phyloP scores from a whole-genome alignment of 2,797 vertebrate species.

The Sternotherus odoratus region DNA sequence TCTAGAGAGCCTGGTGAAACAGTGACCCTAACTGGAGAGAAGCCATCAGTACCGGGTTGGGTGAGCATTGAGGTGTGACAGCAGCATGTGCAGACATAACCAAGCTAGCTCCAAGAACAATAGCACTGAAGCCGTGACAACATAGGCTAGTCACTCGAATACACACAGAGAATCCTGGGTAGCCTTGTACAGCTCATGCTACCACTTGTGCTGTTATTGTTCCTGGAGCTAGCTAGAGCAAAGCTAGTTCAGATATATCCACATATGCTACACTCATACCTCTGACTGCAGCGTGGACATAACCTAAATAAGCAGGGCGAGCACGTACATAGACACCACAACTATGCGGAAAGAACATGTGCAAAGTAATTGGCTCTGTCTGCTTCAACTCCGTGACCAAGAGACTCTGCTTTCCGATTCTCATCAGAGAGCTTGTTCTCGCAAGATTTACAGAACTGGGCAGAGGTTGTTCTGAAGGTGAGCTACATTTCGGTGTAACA shows the following conservation, averaged over 20 bases:
- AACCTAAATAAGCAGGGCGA: neutral
- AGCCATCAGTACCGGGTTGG: neutral
- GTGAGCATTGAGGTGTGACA: neutral
- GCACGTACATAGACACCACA: neutral
- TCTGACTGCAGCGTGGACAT: neutral
- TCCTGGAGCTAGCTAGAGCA: neutral
- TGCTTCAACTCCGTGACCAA: neutral
- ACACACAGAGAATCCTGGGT: neutral
- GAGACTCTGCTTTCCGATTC: neutral
- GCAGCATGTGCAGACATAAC: neutral
- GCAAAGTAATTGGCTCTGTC: neutral
- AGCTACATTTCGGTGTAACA: neutral
- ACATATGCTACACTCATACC: neutral
- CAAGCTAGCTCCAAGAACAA: neutral
- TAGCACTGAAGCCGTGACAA: neutral
- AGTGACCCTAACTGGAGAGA: neutral
- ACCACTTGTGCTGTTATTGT: neutral
- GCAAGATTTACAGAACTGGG: neutral
- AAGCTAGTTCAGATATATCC: neutral
- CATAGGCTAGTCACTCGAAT: neutral
- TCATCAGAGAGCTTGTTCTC: neutral
- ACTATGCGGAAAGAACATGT: neutral
- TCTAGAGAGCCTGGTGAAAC: neutral
- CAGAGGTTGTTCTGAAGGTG: neutral
- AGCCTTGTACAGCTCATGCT: neutral